phyloP scores from a whole-genome alignment of 2,888 invertebrate genomes.

The Cyaniris semiargus region DNA sequence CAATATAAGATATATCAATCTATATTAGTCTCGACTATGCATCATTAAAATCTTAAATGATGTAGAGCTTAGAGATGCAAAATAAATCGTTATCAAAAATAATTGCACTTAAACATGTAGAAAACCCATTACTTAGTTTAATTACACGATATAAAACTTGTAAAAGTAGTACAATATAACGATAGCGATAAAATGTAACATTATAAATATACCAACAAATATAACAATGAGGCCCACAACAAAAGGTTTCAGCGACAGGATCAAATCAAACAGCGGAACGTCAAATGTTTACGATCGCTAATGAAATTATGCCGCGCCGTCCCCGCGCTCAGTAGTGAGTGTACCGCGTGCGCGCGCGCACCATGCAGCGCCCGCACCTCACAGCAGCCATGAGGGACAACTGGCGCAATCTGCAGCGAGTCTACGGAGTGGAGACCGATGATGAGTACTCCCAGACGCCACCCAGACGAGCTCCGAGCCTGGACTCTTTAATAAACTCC shows the following conservation, averaged over 20 bases:
- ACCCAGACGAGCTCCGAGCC: slow-evolving; percentile 77
- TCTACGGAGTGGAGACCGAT: slow-evolving; percentile 73
- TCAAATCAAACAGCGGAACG: neutral
- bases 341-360: slow-evolving; percentile 74
- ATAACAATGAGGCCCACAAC: neutral
- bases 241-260: neutral
- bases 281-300: neutral
- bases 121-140: no score
- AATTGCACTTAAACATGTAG: no score
- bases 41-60: no score
- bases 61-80: no score
- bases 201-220: neutral
- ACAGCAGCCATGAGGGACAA: slow-evolving; percentile 79
- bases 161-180: no score
- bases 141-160: no score
- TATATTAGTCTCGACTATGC: no score
- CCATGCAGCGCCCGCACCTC: slow-evolving; percentile 77
- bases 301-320: slow-evolving; percentile 39
- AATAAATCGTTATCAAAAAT: no score
- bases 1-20: no score
- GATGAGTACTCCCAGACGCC: slow-evolving; percentile 54
- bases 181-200: neutral
- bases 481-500: slow-evolving; percentile 85
- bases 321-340: slow-evolving; percentile 57
- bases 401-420: slow-evolving; percentile 75